These are phyloP conservation scores for Tupiocoris notatus DNA, from an alignment of 2,888 invertebrate genomes.

Conservation along the genomic window DNA sequence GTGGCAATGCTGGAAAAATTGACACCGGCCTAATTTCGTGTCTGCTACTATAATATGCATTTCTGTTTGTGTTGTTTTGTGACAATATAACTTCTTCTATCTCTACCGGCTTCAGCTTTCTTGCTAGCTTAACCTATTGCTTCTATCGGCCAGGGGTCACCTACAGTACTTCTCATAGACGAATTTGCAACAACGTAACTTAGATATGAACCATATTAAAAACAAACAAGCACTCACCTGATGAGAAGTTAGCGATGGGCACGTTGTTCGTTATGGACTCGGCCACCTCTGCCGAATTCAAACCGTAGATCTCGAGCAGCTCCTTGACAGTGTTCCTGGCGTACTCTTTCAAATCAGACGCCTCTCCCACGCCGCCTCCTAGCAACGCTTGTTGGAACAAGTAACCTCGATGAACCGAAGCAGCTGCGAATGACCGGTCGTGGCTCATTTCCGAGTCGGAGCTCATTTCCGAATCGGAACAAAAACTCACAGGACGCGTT, in stretches of 20 bases:
- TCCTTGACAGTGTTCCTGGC: conserved; percentile 79
- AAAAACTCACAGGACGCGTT: conserved; percentile 45
- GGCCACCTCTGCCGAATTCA: conserved; percentile 67
- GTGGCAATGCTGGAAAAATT: too few relatives aligned
- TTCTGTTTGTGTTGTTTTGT: too few relatives aligned
- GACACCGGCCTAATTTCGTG: too few relatives aligned
- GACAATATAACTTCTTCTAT: too few relatives aligned
- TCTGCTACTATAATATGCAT: too few relatives aligned
- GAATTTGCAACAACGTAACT: too few relatives aligned
- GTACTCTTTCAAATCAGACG: conserved; percentile 69
- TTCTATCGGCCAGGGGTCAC: too few relatives aligned
- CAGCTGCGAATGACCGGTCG: conserved; percentile 29
- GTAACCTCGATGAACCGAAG: conserved; percentile 42
- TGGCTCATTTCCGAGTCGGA: conserved; percentile 33
- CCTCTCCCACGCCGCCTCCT: conserved; percentile 53
- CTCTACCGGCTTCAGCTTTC: too few relatives aligned
- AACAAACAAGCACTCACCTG: conserved; percentile 59
- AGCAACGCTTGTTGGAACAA: conserved; percentile 49
- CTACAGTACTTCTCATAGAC: too few relatives aligned
- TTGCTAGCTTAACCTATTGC: too few relatives aligned
- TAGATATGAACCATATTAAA: too few relatives aligned
- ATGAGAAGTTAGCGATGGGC: conserved; percentile 68
- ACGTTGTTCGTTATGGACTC: conserved; percentile 69
- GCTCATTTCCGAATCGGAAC: conserved; percentile 46
- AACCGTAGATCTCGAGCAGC: conserved; percentile 71